Evolutionary conservation across 2,888 invertebrate genomes (phyloP), one percentile per base, ranked within the genome.

Genomic region (Tanypteryx hageni): DNA sequence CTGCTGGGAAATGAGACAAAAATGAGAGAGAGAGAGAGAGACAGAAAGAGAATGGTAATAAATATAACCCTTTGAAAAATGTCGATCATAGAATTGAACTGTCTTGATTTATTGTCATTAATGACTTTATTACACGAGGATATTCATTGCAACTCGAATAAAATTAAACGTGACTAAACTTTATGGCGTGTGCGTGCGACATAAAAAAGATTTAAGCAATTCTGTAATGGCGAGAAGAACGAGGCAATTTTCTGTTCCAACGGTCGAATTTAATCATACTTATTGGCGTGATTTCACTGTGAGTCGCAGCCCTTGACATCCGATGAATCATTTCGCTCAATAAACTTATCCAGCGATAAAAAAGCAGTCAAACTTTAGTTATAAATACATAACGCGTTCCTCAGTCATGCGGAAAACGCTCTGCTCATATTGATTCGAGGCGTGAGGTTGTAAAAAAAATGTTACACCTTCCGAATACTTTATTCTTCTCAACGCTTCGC

Each of bases 241-340:
- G 5, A 44, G 44, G 44, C 44, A 44, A 44, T 44, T 44, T 44
- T 44, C 44, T 44, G 44, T 44, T 44, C 44, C 44, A 44, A 44
- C 44, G 1, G 44, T 44, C 44, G 44, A 44, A 44, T 27, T 76
- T 27, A 76, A 27, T 76, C 76, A 27, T 76, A 18, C 22, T 76
- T 76, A 27, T 14, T 14, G 76, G 13, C 27, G 11, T 13, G 13
- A 76, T 27, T 76, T 76, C 76, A 5, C 44, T 22, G 22, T 10
- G 22, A 2, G 27, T 13, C 27, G 13, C 22, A 76, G 4, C 10
- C 22, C 76, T 76, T 76, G 11, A 76, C 76, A 27, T 76, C 76
- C 76, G 76, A 27, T 76, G 76, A 76, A 76, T 76, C 76, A 76
- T 76, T 76, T 27, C 27, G 76, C 22, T 27, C 76, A 76, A 76